phyloP scores from a whole-genome alignment of 2,888 invertebrate species.

The Dolomedes plantarius region DNA sequence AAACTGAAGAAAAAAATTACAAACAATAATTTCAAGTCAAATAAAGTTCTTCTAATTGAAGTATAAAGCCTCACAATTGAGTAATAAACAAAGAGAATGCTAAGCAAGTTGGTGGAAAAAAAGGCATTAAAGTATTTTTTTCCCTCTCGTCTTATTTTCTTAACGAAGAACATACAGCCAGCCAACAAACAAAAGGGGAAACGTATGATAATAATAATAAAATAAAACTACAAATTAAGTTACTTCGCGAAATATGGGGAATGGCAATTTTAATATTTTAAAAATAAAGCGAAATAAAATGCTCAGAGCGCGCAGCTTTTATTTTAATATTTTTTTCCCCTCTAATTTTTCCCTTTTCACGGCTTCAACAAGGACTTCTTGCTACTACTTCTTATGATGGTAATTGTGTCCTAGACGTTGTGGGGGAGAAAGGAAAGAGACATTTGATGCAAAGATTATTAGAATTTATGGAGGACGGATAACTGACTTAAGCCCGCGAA shows the following conservation, averaged over 20 bases:
- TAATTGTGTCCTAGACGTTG: slow-evolving; percentile 50
- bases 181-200: background rate
- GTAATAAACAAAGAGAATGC: background rate
- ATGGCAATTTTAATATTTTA: slow-evolving; percentile 61
- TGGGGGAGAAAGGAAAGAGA: slow-evolving; percentile 22
- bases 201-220: slow-evolving; percentile 27
- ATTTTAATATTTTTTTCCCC: slow-evolving; percentile 1
- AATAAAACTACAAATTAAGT: slow-evolving; percentile 41
- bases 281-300: slow-evolving; percentile 44
- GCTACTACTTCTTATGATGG: slow-evolving; percentile 5
- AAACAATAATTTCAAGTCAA: background rate
- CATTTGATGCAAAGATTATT: slow-evolving; percentile 67
- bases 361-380: slow-evolving; percentile 15
- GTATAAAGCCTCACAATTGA: slow-evolving; percentile 7
- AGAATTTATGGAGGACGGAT: slow-evolving; percentile 64
- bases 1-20: background rate
- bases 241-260: slow-evolving; percentile 30
- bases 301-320: background rate
- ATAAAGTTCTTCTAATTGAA: slow-evolving; percentile 17
- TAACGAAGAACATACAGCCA: background rate
- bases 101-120: background rate
- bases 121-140: background rate
- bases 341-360: background rate
- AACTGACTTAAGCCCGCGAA: slow-evolving; percentile 56
- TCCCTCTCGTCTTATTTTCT: background rate